Conservation (phyloP, 2,113 vertebrate species). For the Lepisosteus osseus region DNA sequence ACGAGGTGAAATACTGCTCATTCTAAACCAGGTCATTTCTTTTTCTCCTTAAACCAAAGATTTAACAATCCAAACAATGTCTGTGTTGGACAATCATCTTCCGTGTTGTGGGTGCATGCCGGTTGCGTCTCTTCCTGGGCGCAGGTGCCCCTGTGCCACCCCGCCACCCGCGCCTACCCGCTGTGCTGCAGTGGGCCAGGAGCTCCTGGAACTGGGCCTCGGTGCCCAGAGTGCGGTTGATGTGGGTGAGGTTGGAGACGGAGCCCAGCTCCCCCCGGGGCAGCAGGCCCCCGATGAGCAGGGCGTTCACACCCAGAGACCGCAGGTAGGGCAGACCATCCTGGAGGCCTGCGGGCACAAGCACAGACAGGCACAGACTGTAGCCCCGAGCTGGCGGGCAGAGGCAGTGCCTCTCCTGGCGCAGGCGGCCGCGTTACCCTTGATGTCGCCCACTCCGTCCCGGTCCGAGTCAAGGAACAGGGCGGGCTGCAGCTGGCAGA, state of each 20-base stretch:
- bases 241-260: conserved; percentile 30
- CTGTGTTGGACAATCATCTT: too few relatives aligned
- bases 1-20: too few relatives aligned
- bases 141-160: too few relatives aligned
- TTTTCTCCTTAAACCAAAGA: too few relatives aligned
- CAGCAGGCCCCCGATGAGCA: conserved; percentile 59
- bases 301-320: conserved; percentile 50
- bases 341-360: conserved; percentile 40
- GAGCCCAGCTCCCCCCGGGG: conserved; percentile 17
- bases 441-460: conserved; percentile 24
- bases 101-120: too few relatives aligned
- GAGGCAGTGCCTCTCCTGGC: too few relatives aligned
- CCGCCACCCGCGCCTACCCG: conserved; percentile 34
- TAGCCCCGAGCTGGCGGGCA: too few relatives aligned
- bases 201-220: conserved; percentile 53
- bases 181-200: conserved; percentile 47
- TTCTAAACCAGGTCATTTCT: too few relatives aligned
- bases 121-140: too few relatives aligned
- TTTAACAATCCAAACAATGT: too few relatives aligned
- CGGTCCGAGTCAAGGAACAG: conserved; percentile 20
- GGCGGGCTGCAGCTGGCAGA: conserved; percentile 49
- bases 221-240: conserved; percentile 26
- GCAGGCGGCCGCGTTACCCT: conserved; percentile 41
- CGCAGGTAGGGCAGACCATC: conserved; percentile 53
- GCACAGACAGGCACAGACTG: not conserved